Conservation (phyloP, 2,113 vertebrate genomes). For the Bagarius yarrelli region DNA sequence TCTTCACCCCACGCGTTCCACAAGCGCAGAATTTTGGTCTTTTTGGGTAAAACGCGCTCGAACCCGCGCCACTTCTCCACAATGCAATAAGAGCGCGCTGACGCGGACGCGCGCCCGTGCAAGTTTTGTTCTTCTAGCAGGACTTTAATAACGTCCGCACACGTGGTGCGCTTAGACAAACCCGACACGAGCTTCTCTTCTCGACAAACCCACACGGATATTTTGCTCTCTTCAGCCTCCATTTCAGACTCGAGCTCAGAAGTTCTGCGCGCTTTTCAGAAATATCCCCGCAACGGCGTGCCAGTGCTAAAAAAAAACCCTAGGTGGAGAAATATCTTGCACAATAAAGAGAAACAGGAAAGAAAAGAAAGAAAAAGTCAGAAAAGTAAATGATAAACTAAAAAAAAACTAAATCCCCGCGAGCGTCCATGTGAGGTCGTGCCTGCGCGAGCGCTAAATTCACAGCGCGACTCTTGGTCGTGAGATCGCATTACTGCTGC, state of each 20-base stretch:
- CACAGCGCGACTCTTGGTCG: neutral
- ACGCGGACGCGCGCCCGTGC: conserved; percentile 70
- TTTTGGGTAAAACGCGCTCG: conserved; percentile 89
- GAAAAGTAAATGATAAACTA: neutral
- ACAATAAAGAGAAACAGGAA: too few relatives aligned
- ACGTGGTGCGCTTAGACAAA: conserved; percentile 86
- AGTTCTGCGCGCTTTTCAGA: neutral
- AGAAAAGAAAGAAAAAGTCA: too few relatives aligned
- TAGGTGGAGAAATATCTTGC: neutral
- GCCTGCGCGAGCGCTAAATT: neutral
- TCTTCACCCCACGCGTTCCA: conserved; percentile 93
- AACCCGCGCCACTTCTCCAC: conserved; percentile 97
- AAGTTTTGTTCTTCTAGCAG: conserved; percentile 80
- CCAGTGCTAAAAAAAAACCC: too few relatives aligned
- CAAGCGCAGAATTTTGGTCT: conserved; percentile 87
- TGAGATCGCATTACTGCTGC: neutral
- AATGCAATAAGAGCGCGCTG: conserved; percentile 86
- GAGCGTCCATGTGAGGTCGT: neutral
- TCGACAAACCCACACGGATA: conserved; percentile 91
- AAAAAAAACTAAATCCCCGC: neutral
- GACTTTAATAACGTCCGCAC: conserved; percentile 85
- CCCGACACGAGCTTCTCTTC: conserved; percentile 91
- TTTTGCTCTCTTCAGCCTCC: conserved; percentile 78
- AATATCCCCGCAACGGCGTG: neutral
- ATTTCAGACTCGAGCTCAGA: conserved; percentile 59